A percentile compares a stretch with the other conserved stretches of the same genome.
Evolutionary conservation across 2,113 vertebrate genomes (phyloP).

Genomic region (Chaetodon trifascialis): DNA sequence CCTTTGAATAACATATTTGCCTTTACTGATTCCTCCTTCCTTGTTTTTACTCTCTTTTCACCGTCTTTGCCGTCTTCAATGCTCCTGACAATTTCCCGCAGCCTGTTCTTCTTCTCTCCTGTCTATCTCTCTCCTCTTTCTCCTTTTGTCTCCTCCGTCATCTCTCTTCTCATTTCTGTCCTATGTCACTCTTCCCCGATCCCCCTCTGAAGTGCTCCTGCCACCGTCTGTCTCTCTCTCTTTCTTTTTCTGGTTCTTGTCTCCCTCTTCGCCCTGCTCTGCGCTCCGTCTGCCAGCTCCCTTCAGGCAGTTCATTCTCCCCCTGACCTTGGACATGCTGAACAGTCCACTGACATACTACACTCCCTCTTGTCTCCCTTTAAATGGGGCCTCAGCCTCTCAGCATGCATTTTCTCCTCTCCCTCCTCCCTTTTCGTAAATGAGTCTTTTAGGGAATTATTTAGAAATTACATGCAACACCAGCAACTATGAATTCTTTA

Average conservation of each 20-base stretch:
- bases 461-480: slow-evolving; percentile 9
- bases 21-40: neutral
- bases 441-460: slow-evolving; percentile 18
- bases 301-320: slow-evolving; percentile 34
- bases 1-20: neutral
- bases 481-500: slow-evolving; percentile 2
- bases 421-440: neutral
- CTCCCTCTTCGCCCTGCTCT: slow-evolving; percentile 21
- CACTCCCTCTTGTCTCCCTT: slow-evolving; percentile 6
- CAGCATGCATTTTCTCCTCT: neutral
- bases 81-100: slow-evolving; percentile 10
- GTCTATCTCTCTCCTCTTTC: neutral
- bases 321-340: slow-evolving; percentile 54
- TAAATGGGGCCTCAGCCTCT: slow-evolving; percentile 15
- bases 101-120: neutral
- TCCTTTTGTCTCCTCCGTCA: neutral
- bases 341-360: slow-evolving; percentile 16
- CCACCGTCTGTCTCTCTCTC: neutral
- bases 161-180: neutral
- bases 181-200: neutral
- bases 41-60: neutral
- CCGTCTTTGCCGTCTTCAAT: neutral
- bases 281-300: slow-evolving; percentile 11
- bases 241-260: slow-evolving; percentile 13
- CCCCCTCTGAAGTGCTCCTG: neutral